A percentile compares a stretch with the other conserved stretches of the same genome.
These are phyloP conservation scores for Andrena dorsata DNA, from an alignment of 2,888 invertebrate species.

Conservation along the genomic window DNA sequence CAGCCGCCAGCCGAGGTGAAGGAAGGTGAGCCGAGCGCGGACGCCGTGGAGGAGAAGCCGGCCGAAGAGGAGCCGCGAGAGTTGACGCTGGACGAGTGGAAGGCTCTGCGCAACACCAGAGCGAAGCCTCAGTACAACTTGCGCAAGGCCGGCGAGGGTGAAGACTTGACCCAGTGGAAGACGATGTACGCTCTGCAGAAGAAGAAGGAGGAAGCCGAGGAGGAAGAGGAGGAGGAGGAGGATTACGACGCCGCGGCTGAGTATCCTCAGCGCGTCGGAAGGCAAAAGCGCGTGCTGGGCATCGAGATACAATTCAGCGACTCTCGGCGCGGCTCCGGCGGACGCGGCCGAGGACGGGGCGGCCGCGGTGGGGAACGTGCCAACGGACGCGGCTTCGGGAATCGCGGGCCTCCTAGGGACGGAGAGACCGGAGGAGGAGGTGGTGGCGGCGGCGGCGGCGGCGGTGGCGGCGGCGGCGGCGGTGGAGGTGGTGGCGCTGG, in stretches of 20 bases:
- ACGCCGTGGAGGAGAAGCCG: conserved; percentile 84
- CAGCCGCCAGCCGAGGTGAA: conserved; percentile 74
- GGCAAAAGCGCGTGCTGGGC: conserved; percentile 93
- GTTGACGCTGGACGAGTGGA: conserved; percentile 97
- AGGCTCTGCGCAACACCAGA: conserved; percentile 93
- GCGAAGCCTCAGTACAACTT: conserved; percentile 95
- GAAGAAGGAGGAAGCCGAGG: conserved; percentile 89
- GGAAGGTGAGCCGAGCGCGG: conserved; percentile 79
- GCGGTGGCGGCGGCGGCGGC: not conserved
- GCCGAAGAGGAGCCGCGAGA: conserved; percentile 91
- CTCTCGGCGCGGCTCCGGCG: conserved; percentile 90
- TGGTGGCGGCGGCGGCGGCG: not conserved
- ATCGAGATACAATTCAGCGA: conserved; percentile 96
- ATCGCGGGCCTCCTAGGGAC: conserved; percentile 79
- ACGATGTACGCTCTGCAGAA: conserved; percentile 93
- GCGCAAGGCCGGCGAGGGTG: conserved; percentile 97
- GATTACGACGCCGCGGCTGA: conserved; percentile 90
- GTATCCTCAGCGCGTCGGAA: conserved; percentile 94
- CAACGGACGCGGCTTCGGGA: conserved; percentile 85
- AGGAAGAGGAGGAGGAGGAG: conserved; percentile 89
- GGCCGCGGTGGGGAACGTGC: conserved; percentile 86
- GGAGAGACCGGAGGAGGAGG: not conserved
- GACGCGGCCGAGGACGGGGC: conserved; percentile 88
- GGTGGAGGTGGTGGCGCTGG: conserved; percentile 77
- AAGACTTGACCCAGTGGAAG: conserved; percentile 96